Percentiles rank a stretch among this genome's conserved stretches.
Evolutionary conservation across 2,888 invertebrate genomes (phyloP).

Genomic region (Cactoblastis cactorum): DNA sequence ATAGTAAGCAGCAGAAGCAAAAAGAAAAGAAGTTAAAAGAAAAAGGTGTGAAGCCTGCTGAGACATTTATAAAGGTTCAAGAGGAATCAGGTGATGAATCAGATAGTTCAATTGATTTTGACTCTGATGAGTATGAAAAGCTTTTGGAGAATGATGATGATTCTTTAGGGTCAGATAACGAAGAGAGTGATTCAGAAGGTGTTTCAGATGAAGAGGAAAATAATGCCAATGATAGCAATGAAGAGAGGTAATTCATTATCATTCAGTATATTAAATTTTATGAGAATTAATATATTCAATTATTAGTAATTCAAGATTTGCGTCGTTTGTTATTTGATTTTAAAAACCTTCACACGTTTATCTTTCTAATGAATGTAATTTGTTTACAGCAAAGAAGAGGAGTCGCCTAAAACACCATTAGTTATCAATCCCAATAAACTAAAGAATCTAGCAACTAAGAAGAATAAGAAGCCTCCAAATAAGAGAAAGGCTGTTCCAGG

Average conservation of each 20-base stretch:
- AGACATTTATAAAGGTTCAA: constrained; percentile 48
- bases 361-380: neutral
- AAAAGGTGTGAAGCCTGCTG: constrained; percentile 43
- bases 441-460: constrained; percentile 19
- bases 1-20: constrained; percentile 38
- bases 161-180: constrained; percentile 22
- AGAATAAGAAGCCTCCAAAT: constrained; percentile 16
- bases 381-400: constrained; percentile 30
- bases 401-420: constrained; percentile 15
- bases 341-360: no score
- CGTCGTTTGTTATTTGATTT: no score
- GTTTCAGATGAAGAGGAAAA: constrained; percentile 9
- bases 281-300: no score
- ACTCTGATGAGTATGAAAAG: constrained; percentile 64
- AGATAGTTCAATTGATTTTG: constrained; percentile 53
- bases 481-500: constrained; percentile 38
- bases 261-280: no score
- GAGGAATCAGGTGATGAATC: constrained; percentile 41
- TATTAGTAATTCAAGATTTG: no score
- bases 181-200: constrained; percentile 20
- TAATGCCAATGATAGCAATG: constrained; percentile 19
- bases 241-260: constrained; percentile 15
- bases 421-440: constrained; percentile 10
- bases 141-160: constrained; percentile 40
- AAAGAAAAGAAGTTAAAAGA: constrained; percentile 44